Evolutionary conservation across 2,888 invertebrate species (phyloP).

Genomic region (Emmelina monodactyla): DNA sequence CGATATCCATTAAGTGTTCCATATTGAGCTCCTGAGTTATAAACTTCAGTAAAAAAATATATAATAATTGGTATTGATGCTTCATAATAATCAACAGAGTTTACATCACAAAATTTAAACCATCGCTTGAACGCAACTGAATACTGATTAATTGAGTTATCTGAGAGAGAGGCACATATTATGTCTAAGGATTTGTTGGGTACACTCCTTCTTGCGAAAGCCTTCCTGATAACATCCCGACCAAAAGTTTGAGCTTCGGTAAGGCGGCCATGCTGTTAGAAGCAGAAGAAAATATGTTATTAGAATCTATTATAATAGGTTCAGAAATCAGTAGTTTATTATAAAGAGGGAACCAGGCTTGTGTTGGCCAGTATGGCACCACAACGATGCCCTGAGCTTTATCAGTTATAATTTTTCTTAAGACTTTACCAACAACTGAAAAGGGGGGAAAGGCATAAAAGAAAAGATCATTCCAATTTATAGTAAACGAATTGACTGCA

Average conservation of each 20-base stretch:
- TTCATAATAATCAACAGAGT: too few relatives aligned
- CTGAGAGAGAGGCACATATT: too few relatives aligned
- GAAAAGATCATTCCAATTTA: background rate
- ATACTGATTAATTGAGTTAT: too few relatives aligned
- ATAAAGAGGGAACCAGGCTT: background rate
- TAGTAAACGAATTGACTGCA: conserved; percentile 2
- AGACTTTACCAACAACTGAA: background rate
- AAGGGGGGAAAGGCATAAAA: conserved; percentile 1
- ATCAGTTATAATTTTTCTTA: background rate
- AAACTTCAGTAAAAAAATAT: background rate
- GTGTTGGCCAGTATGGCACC: background rate
- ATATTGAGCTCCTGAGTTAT: conserved; percentile 2
- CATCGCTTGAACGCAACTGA: too few relatives aligned
- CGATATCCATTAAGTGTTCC: conserved; percentile 2
- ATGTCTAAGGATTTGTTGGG: too few relatives aligned
- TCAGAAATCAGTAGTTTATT: background rate
- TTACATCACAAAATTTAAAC: too few relatives aligned
- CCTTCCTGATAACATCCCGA: conserved; percentile 1
- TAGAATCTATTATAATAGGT: background rate
- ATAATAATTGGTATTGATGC: too few relatives aligned
- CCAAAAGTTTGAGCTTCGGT: background rate
- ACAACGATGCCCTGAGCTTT: background rate
- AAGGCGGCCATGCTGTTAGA: too few relatives aligned
- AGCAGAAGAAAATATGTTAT: background rate
- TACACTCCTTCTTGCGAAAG: background rate